These are phyloP conservation scores for Lordiphosa stackelbergi DNA, from an alignment of 1,140 invertebrate genomes.

Conservation along the genomic window DNA sequence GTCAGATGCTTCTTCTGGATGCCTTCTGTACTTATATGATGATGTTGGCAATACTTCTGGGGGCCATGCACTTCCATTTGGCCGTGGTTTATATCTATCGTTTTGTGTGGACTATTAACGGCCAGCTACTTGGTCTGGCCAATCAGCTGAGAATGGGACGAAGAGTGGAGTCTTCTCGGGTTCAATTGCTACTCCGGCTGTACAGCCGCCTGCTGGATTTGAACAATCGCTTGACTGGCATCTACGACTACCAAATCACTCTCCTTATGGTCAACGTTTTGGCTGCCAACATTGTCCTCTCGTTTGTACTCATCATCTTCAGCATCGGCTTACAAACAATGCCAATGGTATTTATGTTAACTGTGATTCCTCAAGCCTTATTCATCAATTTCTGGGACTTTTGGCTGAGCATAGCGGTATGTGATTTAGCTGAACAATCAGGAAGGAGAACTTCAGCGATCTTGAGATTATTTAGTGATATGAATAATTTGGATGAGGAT, in stretches of 20 bases:
- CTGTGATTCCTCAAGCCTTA: background rate
- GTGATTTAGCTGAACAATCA: constrained; percentile 12
- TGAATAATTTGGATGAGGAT: background rate
- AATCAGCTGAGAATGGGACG: background rate
- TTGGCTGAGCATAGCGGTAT: constrained; percentile 29
- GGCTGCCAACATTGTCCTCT: constrained; percentile 16
- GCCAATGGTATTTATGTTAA: background rate
- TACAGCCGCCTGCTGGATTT: constrained; percentile 19
- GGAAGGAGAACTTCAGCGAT: constrained; percentile 11
- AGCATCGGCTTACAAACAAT: background rate
- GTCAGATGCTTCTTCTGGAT: background rate
- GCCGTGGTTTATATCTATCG: constrained; percentile 20
- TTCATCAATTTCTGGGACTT: constrained; percentile 23
- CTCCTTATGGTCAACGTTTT: constrained; percentile 17
- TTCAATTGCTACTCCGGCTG: background rate
- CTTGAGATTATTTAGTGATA: constrained; percentile 22
- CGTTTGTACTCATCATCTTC: constrained; percentile 20
- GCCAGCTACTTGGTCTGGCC: constrained; percentile 9
- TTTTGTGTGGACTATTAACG: constrained; percentile 29
- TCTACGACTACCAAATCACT: constrained; percentile 19
- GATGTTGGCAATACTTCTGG: background rate
- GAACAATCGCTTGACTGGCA: constrained; percentile 1
- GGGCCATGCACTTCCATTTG: too few relatives aligned
- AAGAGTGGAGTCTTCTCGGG: background rate
- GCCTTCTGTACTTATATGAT: background rate